Evolutionary conservation across 1,140 invertebrate genomes (phyloP), one percentile per base, ranked within the genome.

Genomic region (Panonychus citri): DNA sequence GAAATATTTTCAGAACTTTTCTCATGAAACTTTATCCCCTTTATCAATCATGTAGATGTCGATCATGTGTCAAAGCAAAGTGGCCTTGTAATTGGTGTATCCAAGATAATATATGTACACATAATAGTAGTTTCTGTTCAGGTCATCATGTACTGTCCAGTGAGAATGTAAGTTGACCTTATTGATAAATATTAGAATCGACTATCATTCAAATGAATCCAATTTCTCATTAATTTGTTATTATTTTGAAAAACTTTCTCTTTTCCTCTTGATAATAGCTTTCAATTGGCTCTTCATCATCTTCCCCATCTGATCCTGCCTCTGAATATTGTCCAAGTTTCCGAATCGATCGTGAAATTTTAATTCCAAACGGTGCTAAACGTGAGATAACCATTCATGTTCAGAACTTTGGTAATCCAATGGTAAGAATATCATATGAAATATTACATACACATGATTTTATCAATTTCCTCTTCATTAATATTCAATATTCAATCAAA

Each of bases 41-140:
- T 59, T 34, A 52, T 19, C 54, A 15, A 50, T 49, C 43, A 5
- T 59, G 7, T 34, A 66, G 65, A n/a, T 91, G 87, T 68, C 77
- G 78, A 46, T 78, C 81, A 37, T 93, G 87, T 69, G 83, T 90
- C 4, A 78, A 78, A 63, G 84, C 83, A 54, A 78, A 83, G 61
- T 93, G 87, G 87, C 79, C 81, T 3, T 93, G 87, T 65, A 89
- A 85, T 65, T 93, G 91, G 91, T 95, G 91, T 70, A 82, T 94
- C 53, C 88, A 87, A 67, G 86, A 91, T 63, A 94, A 94, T 68
- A 81, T 79, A 64, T 96, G 90, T 68, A 85, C 86, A 1, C 82
- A 89, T 71, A 83, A 91, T 67, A 79, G 77, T 37, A 37, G 17
- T 53, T 3, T 12, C n/a, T 53, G 13, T 8, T 37, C 28, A 8